Conservation (phyloP, 2,888 invertebrate species). For the Pardosa pseudoannulata region DNA sequence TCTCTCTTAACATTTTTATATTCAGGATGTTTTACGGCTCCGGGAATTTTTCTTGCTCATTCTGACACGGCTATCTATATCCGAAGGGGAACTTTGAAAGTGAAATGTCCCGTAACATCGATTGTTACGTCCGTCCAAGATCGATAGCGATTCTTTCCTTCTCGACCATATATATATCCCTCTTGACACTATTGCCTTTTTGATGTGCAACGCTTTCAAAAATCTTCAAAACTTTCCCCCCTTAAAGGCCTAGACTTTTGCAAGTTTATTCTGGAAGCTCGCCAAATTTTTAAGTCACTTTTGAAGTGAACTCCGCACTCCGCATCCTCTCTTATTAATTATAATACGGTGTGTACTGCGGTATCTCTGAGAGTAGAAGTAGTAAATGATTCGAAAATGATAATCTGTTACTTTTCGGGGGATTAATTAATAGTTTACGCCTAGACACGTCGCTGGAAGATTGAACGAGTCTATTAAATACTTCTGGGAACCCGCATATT, state of each 20-base stretch:
- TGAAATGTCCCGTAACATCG: neutral
- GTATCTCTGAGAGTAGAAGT: no score
- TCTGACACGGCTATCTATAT: neutral
- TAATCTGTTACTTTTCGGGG: no score
- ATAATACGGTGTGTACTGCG: no score
- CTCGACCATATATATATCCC: neutral
- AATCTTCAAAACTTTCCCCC: neutral
- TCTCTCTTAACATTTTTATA: no score
- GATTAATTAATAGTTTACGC: no score
- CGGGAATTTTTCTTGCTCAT: neutral
- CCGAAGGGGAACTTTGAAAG: neutral
- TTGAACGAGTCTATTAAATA: no score
- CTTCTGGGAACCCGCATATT: no score
- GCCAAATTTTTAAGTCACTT: neutral
- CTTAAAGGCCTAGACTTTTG: neutral
- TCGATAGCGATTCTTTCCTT: neutral
- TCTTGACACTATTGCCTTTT: slow-evolving; percentile 1
- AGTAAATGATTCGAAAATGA: no score
- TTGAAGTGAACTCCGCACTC: no score
- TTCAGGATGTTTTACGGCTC: no score
- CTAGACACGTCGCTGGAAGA: no score
- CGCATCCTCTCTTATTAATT: no score
- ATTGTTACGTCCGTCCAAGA: neutral
- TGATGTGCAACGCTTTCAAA: neutral
- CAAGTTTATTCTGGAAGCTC: neutral